Evolutionary conservation across 1,140 invertebrate species (phyloP).

Genomic region (Lamellibrachia luymesi): DNA sequence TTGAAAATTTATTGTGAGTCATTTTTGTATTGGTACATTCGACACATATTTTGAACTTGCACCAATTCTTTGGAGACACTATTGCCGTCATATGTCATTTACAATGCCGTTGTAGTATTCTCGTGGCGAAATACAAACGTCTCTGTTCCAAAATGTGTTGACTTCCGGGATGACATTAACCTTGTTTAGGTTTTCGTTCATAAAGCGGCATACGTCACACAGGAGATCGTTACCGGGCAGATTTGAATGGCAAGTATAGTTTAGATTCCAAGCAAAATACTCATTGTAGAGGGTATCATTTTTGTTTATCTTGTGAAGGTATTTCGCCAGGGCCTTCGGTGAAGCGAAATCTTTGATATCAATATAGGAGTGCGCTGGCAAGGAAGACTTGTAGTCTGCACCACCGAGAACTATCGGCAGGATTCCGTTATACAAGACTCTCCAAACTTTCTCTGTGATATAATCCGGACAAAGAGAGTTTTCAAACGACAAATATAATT

Average conservation of each 20-base stretch:
- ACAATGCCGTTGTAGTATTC: background rate
- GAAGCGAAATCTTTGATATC: background rate
- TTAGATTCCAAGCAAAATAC: background rate
- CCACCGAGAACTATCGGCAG: slow-evolving; percentile 2
- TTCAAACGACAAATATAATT: slow-evolving; percentile 77
- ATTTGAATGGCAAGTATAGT: background rate
- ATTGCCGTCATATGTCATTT: background rate
- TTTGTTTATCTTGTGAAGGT: background rate
- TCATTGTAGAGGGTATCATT: background rate
- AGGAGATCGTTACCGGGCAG: background rate
- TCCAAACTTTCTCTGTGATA: slow-evolving; percentile 47
- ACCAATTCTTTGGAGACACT: too few relatives aligned
- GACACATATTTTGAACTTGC: too few relatives aligned
- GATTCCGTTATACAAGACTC: background rate
- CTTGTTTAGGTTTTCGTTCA: background rate
- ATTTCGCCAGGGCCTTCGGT: background rate
- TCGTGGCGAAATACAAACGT: background rate
- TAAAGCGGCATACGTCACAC: background rate
- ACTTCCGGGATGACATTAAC: background rate
- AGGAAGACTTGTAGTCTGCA: background rate
- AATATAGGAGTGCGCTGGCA: background rate
- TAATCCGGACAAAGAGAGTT: slow-evolving; percentile 60
- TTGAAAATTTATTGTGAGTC: too few relatives aligned
- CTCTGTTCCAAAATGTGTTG: background rate
- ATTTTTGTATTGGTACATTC: too few relatives aligned